These are phyloP conservation scores for Philonicus albiceps DNA, from an alignment of 2,888 invertebrate genomes.

Conservation along the genomic window DNA sequence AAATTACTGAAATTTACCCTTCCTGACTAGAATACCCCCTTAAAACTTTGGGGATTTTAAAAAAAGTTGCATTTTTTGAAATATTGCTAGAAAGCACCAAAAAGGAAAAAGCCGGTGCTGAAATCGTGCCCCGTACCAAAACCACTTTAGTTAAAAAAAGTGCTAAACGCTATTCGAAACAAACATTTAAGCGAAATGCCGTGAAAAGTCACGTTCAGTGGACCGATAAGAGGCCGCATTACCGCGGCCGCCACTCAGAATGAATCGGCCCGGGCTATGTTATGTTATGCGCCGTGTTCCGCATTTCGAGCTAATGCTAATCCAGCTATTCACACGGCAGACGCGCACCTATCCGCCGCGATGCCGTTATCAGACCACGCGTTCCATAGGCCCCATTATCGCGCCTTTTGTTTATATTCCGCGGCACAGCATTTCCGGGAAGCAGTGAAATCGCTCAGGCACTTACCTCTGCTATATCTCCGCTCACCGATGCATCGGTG, in stretches of 20 bases:
- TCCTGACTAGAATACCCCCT: too few relatives aligned
- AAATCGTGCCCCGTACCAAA: background rate
- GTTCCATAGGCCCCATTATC: background rate
- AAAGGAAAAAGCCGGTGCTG: background rate
- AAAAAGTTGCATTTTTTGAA: background rate
- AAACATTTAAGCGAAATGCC: background rate
- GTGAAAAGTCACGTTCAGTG: background rate
- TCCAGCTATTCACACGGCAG: background rate
- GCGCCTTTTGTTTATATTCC: background rate
- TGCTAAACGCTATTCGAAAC: background rate
- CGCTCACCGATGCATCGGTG: background rate
- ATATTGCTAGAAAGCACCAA: background rate
- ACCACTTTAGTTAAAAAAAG: background rate
- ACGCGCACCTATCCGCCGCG: background rate
- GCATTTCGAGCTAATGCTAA: background rate
- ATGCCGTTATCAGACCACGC: background rate
- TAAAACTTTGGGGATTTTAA: background rate
- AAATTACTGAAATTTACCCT: too few relatives aligned
- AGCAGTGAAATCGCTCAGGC: background rate
- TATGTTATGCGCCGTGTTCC: background rate
- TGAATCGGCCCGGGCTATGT: too few relatives aligned
- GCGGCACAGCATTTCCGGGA: background rate
- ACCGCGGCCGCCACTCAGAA: background rate
- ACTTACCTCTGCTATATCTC: background rate
- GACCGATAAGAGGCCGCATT: background rate